phyloP scores from a whole-genome alignment of 2,888 invertebrate species.

The Mythimna vitellina region DNA sequence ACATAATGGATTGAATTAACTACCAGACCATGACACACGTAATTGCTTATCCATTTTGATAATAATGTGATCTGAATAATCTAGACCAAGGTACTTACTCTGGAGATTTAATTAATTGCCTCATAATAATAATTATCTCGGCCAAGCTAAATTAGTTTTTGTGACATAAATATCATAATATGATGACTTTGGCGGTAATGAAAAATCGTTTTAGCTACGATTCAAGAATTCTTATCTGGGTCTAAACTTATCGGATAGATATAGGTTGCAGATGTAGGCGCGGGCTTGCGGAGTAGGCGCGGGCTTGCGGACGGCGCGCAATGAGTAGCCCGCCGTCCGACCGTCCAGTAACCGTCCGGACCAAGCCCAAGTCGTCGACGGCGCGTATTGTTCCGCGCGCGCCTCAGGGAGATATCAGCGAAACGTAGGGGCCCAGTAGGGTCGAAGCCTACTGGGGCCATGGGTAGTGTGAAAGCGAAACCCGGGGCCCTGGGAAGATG shows the following conservation, averaged over 20 bases:
- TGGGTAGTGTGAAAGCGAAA: too few relatives aligned
- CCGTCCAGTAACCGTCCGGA: too few relatives aligned
- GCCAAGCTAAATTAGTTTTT: not conserved
- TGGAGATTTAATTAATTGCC: slow-evolving; percentile 14
- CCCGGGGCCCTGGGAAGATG: too few relatives aligned
- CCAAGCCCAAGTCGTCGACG: too few relatives aligned
- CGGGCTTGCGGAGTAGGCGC: too few relatives aligned
- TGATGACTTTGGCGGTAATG: not conserved
- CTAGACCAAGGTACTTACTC: not conserved
- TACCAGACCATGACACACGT: slow-evolving; percentile 4
- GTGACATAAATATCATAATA: slow-evolving; percentile 7
- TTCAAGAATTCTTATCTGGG: not conserved
- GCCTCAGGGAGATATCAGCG: too few relatives aligned
- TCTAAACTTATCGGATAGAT: not conserved
- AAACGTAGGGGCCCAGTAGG: too few relatives aligned
- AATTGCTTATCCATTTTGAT: not conserved
- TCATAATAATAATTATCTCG: slow-evolving; percentile 32
- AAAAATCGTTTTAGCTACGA: not conserved
- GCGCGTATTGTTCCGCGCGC: too few relatives aligned
- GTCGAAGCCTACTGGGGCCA: too few relatives aligned
- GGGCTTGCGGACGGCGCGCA: too few relatives aligned
- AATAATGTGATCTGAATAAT: slow-evolving; percentile 4
- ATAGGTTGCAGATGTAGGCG: not conserved
- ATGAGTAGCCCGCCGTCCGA: too few relatives aligned
- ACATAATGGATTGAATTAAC: too few relatives aligned